These are phyloP conservation scores for Nudaria mundana DNA, from an alignment of 2,888 invertebrate species.

Conservation along the genomic window DNA sequence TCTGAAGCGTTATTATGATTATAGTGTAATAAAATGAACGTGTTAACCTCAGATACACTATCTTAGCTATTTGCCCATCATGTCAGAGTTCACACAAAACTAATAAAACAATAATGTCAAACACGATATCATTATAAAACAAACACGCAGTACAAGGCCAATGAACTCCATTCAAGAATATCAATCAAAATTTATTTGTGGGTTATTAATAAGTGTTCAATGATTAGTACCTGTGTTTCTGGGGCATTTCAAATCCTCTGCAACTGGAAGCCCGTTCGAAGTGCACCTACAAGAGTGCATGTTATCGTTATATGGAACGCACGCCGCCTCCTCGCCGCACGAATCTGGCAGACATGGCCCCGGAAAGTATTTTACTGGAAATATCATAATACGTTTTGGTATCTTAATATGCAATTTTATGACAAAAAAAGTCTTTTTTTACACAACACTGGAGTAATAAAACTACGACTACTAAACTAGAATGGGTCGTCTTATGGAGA, in stretches of 20 bases:
- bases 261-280: constrained; percentile 81
- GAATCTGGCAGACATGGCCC: constrained; percentile 65
- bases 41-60: not conserved
- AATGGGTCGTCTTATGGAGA: too few species aligned
- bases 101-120: constrained; percentile 1
- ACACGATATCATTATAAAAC: constrained; percentile 9
- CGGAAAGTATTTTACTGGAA: constrained; percentile 19
- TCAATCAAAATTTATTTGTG: constrained; percentile 20
- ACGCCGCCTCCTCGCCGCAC: constrained; percentile 82
- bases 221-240: constrained; percentile 74
- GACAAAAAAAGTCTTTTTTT: too few species aligned
- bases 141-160: constrained; percentile 25
- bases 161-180: constrained; percentile 23
- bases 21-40: too few species aligned
- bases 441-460: too few species aligned
- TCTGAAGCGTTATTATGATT: too few species aligned
- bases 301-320: constrained; percentile 62
- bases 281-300: constrained; percentile 78
- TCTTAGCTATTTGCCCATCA: not conserved
- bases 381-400: not conserved
- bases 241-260: constrained; percentile 77
- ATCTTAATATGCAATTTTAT: too few species aligned
- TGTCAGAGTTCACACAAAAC: not conserved
- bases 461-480: not conserved
- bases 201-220: constrained; percentile 31